phyloP scores from a whole-genome alignment of 2,888 invertebrate species.

The Yponomeuta evonymella region DNA sequence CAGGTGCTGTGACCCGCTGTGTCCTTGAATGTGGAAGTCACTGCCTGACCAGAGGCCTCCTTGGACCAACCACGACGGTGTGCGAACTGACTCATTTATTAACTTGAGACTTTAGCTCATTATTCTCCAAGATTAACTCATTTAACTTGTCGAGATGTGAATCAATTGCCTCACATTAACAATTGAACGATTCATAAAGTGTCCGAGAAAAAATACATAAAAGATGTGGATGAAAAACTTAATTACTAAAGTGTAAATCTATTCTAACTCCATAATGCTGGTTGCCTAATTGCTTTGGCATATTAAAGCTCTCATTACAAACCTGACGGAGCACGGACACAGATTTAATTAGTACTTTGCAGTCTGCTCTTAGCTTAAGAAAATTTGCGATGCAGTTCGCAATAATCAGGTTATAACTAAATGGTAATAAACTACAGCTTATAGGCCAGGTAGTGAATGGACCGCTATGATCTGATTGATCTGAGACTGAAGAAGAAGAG shows the following conservation, averaged over 20 bases:
- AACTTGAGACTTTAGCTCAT: constrained; percentile 17
- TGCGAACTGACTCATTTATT: constrained; percentile 20
- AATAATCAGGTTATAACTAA: background rate
- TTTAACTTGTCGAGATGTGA: background rate
- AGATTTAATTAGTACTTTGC: background rate
- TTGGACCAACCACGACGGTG: background rate
- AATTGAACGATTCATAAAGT: background rate
- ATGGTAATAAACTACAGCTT: background rate
- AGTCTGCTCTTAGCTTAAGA: background rate
- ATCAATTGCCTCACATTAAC: background rate
- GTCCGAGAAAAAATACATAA: background rate
- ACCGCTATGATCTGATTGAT: background rate
- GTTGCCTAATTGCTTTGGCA: background rate
- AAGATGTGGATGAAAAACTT: background rate
- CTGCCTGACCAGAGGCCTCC: background rate
- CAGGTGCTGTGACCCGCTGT: constrained; percentile 1
- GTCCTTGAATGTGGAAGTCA: constrained; percentile 2
- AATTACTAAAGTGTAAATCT: background rate
- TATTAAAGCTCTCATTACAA: background rate
- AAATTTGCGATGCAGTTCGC: background rate
- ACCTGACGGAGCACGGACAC: background rate
- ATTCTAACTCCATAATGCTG: background rate
- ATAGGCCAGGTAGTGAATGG: background rate
- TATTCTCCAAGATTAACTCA: constrained; percentile 1
- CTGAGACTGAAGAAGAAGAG: background rate